Percentiles rank a stretch among this genome's conserved stretches.
Evolutionary conservation across 2,797 vertebrate species (phyloP).

Genomic region (Pelobates cultripes): DNA sequence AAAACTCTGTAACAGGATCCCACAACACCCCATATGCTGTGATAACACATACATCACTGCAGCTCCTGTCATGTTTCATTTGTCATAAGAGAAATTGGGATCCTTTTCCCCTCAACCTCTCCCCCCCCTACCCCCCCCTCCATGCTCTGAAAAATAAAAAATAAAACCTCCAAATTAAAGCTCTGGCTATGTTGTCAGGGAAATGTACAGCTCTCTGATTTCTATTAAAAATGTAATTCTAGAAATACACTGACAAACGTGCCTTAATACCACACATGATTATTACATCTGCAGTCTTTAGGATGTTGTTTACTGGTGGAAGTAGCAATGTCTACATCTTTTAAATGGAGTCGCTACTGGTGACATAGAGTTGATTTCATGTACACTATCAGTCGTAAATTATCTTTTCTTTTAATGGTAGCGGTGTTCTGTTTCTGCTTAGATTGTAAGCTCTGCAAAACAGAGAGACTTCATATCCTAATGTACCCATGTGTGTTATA

Average conservation of each 20-base stretch:
- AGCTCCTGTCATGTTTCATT: conserved; percentile 54
- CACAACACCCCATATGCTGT: conserved; percentile 51
- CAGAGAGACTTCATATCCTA: too few species aligned
- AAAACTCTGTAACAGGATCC: conserved; percentile 53
- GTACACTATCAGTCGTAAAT: too few species aligned
- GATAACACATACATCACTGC: conserved; percentile 56
- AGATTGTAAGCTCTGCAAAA: too few species aligned
- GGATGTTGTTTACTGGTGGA: too few species aligned
- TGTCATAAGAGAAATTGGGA: conserved; percentile 56
- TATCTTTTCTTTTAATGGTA: too few species aligned
- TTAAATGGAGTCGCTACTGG: too few species aligned
- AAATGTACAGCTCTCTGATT: conserved; percentile 16
- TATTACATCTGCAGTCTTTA: too few species aligned
- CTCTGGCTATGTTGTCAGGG: conserved; percentile 18
- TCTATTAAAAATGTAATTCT: conserved; percentile 19
- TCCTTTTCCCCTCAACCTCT: conserved; percentile 14
- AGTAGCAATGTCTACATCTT: too few species aligned
- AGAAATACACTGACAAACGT: neutral
- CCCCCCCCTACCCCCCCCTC: neutral
- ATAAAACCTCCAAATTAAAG: conserved; percentile 50
- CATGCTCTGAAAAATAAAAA: conserved; percentile 23
- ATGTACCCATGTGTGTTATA: too few species aligned
- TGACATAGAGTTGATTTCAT: too few species aligned
- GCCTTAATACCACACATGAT: neutral
- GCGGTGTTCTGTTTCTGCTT: too few species aligned